Evolutionary conservation across 92 coral and sea anemone species (phyloP).

Genomic region (Palythoa caribaeorum): DNA sequence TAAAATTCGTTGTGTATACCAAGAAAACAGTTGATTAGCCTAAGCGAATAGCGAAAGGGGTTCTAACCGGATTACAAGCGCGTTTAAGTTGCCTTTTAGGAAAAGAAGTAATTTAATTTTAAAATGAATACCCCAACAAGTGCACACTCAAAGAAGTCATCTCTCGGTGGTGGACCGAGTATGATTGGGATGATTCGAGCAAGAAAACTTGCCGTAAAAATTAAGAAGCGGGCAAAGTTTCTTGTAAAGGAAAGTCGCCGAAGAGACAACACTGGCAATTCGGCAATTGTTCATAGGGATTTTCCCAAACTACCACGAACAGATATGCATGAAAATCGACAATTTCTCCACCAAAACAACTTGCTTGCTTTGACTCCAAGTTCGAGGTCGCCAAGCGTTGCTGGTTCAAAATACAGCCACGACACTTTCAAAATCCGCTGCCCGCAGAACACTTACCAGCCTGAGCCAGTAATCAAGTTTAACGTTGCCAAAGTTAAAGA

Average conservation of each 20-base stretch:
- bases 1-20: neutral
- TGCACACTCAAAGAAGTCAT: constrained; percentile 64
- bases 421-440: constrained; percentile 35
- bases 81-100: neutral
- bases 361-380: constrained; percentile 52
- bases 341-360: constrained; percentile 13
- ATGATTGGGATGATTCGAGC: constrained; percentile 99
- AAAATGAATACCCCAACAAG: constrained; percentile 59
- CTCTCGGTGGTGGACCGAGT: constrained; percentile 75
- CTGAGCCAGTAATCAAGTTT: constrained; percentile 75
- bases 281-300: constrained; percentile 87
- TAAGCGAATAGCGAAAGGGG: neutral
- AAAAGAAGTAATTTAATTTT: no score
- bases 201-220: constrained; percentile 89
- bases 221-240: constrained; percentile 96
- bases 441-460: constrained; percentile 70
- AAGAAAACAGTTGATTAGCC: neutral
- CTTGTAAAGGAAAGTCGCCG: constrained; percentile 87
- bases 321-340: constrained; percentile 54
- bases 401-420: constrained; percentile 42
- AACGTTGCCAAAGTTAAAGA: constrained; percentile 78
- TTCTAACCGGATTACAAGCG: neutral
- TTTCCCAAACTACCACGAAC: constrained; percentile 69
- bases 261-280: constrained; percentile 82
- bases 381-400: constrained; percentile 76